Conservation (phyloP, 2,888 invertebrate genomes). For the Cyrtodaria siliqua region DNA sequence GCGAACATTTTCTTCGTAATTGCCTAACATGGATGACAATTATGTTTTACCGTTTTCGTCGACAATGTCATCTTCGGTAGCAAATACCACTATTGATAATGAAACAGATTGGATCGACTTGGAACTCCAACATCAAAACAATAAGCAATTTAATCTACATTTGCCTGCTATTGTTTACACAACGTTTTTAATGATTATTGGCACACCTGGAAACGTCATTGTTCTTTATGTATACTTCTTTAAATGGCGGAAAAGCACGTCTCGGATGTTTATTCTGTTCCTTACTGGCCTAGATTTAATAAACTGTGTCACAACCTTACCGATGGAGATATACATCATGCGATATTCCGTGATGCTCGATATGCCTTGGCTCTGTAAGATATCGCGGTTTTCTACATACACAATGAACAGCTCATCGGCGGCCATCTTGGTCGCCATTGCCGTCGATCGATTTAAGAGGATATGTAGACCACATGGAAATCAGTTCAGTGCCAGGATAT, state of each 20-base stretch:
- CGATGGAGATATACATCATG: constrained; percentile 67
- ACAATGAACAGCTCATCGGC: constrained; percentile 68
- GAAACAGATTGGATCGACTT: no score
- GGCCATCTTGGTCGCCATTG: constrained; percentile 66
- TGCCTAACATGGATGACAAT: no score
- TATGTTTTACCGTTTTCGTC: no score
- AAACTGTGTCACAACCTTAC: constrained; percentile 68
- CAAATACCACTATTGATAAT: no score
- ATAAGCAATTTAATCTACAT: constrained; percentile 15
- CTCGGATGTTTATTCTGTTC: constrained; percentile 64
- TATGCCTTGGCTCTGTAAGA: constrained; percentile 59
- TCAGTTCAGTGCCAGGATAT: constrained; percentile 58
- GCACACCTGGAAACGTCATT: constrained; percentile 65
- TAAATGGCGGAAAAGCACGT: constrained; percentile 66
- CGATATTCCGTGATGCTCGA: constrained; percentile 57
- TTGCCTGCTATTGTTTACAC: constrained; percentile 67
- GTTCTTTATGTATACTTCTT: constrained; percentile 68
- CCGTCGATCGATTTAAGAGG: constrained; percentile 68
- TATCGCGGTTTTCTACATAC: constrained; percentile 66
- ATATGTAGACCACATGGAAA: constrained; percentile 67
- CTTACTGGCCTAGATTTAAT: constrained; percentile 66
- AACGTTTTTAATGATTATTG: constrained; percentile 60
- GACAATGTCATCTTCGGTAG: no score
- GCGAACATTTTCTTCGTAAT: no score
- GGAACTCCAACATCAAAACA: constrained; percentile 3